Conservation (phyloP, 1,140 invertebrate genomes). For the Drosophila varians region DNA sequence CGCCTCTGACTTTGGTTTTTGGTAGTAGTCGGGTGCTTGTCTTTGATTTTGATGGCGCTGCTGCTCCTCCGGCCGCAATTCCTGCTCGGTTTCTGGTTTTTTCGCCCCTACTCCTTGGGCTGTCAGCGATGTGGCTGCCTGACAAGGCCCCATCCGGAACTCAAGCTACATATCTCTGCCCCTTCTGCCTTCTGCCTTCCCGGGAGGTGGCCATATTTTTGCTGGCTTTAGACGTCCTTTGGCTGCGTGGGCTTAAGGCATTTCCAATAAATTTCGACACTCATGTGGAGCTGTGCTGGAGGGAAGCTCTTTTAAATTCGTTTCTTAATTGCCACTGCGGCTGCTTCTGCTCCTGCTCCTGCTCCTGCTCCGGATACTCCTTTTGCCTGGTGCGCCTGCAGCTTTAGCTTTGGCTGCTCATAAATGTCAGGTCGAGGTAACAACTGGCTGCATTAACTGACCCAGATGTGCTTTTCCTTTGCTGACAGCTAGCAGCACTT, state of each 20-base stretch:
- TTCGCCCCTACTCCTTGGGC: constrained; percentile 27
- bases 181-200: too few relatives aligned
- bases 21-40: constrained; percentile 37
- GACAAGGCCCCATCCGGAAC: background rate
- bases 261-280: constrained; percentile 71
- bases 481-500: constrained; percentile 11
- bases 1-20: constrained; percentile 75
- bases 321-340: constrained; percentile 65
- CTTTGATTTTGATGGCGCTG: constrained; percentile 75
- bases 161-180: constrained; percentile 2
- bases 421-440: constrained; percentile 72
- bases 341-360: too few relatives aligned
- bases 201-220: constrained; percentile 56
- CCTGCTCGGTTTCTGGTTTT: constrained; percentile 64
- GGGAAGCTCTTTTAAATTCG: constrained; percentile 45
- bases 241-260: constrained; percentile 49
- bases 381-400: constrained; percentile 26
- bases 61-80: constrained; percentile 59
- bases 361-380: background rate
- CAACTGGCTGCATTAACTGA: constrained; percentile 76
- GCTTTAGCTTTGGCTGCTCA: constrained; percentile 43
- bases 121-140: constrained; percentile 33
- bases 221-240: constrained; percentile 32
- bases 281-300: constrained; percentile 43
- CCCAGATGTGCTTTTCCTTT: constrained; percentile 60